These are phyloP conservation scores for Subanguina moxae DNA, from an alignment of 1,140 invertebrate species.

Conservation along the genomic window DNA sequence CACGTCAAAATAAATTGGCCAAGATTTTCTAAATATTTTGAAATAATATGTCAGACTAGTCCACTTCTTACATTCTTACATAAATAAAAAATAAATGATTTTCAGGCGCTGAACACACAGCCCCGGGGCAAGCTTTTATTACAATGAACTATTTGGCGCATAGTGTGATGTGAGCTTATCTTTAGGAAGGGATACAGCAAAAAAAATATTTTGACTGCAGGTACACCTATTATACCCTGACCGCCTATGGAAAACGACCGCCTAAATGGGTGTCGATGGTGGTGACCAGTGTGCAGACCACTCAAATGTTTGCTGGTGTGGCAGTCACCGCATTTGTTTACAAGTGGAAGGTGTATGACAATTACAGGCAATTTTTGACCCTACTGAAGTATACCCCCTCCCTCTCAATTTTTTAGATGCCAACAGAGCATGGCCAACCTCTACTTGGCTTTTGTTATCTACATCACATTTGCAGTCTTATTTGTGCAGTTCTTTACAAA, in stretches of 20 bases:
- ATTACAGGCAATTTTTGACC: constrained; percentile 24
- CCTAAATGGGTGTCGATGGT: constrained; percentile 79
- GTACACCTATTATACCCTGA: constrained; percentile 84
- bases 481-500: constrained; percentile 63
- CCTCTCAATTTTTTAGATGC: constrained; percentile 66
- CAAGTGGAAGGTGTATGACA: constrained; percentile 39
- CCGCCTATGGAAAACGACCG: constrained; percentile 78
- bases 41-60: too few species aligned
- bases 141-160: constrained; percentile 95
- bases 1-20: too few species aligned
- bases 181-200: constrained; percentile 60
- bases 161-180: constrained; percentile 84
- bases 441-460: constrained; percentile 83
- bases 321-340: constrained; percentile 44
- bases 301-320: constrained; percentile 65
- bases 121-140: constrained; percentile 91
- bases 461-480: constrained; percentile 67
- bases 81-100: too few species aligned
- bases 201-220: neutral
- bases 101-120: constrained; percentile 74
- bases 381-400: constrained; percentile 3
- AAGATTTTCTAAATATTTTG: too few species aligned
- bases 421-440: constrained; percentile 81
- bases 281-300: constrained; percentile 83
- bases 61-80: too few species aligned